A percentile compares a stretch with the other conserved stretches of the same genome.
Conservation (phyloP, 2,888 invertebrate genomes). For the Drosophila greeni region DNA sequence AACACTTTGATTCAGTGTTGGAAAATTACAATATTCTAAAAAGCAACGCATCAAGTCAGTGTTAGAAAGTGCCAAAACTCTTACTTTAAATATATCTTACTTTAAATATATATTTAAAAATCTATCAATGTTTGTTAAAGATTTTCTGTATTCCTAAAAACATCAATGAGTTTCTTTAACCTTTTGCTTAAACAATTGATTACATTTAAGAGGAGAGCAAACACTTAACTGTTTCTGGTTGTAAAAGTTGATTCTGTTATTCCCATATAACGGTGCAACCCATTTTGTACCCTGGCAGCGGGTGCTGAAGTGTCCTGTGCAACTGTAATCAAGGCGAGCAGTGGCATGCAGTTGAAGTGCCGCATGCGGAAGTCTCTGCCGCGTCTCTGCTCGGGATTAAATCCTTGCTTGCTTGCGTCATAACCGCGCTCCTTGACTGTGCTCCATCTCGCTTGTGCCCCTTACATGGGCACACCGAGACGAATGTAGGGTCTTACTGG, state of each 20-base stretch:
- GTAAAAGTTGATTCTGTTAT: background rate
- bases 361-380: constrained; percentile 38
- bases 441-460: constrained; percentile 10
- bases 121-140: background rate
- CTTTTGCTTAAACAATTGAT: background rate
- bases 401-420: constrained; percentile 36
- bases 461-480: background rate
- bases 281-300: constrained; percentile 8
- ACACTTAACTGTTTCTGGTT: background rate
- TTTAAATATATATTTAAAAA: background rate
- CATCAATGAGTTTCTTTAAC: background rate
- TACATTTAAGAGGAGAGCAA: background rate
- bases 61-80: background rate
- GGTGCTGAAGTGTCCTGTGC: constrained; percentile 25
- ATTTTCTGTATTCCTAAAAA: background rate
- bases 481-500: background rate
- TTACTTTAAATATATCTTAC: no score
- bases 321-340: constrained; percentile 39
- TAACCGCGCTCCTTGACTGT: constrained; percentile 18
- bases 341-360: constrained; percentile 37
- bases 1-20: background rate
- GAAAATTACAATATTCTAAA: background rate
- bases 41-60: background rate
- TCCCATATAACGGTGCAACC: background rate
- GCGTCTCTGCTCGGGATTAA: constrained; percentile 28